Percentiles rank a stretch among this genome's conserved stretches.
phyloP scores from a whole-genome alignment of 2,797 vertebrate species.

The Aythya fuligula region DNA sequence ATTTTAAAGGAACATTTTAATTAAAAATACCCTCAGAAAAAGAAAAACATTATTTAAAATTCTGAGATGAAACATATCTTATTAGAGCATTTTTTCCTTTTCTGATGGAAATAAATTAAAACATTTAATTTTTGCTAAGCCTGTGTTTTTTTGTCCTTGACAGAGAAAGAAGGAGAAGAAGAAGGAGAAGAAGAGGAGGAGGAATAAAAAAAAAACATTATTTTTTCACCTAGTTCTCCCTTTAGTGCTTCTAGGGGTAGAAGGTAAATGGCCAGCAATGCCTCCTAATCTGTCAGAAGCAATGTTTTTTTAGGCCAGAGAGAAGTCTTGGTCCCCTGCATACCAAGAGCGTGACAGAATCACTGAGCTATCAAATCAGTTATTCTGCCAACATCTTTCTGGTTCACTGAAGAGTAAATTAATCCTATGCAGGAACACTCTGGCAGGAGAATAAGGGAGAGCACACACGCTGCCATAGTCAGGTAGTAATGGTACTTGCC shows the following conservation, averaged over 20 bases:
- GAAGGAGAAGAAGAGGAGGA: not conserved
- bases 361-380: slow-evolving; percentile 50
- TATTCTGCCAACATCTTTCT: slow-evolving; percentile 62
- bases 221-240: slow-evolving; percentile 9
- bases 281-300: not conserved
- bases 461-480: not conserved
- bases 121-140: not conserved
- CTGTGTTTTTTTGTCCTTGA: not conserved
- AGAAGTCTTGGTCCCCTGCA: slow-evolving; percentile 20
- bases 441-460: not conserved
- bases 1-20: not conserved
- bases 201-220: not conserved
- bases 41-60: not conserved
- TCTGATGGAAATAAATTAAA: not conserved
- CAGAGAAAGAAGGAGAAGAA: not conserved
- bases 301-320: slow-evolving; percentile 14
- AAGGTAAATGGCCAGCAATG: not conserved
- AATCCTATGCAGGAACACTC: not conserved
- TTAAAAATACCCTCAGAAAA: not conserved
- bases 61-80: not conserved
- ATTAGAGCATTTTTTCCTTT: not conserved
- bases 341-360: slow-evolving; percentile 16
- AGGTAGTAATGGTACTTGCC: not conserved
- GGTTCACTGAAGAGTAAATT: slow-evolving; percentile 44
- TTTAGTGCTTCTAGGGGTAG: not conserved